A percentile compares a stretch with the other conserved stretches of the same genome.
Conservation (phyloP, 2,113 vertebrate species). For the Empidonax traillii region DNA sequence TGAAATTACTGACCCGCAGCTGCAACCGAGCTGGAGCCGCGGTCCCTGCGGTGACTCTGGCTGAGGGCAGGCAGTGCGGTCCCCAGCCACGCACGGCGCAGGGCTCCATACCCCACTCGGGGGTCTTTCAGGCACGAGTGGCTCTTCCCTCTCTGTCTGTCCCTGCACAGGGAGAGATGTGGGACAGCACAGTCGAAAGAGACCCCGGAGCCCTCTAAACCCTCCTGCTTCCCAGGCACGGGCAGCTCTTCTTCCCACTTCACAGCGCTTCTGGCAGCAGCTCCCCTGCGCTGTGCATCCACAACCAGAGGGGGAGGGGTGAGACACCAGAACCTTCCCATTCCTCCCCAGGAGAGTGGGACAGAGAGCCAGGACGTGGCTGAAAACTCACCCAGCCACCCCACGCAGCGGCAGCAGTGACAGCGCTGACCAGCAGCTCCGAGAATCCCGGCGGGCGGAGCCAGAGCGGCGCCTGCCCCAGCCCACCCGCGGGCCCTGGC, state of each 20-base stretch:
- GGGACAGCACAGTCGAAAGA: not conserved
- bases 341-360: not conserved
- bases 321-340: not conserved
- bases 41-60: not conserved
- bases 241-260: not conserved
- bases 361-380: too few species aligned
- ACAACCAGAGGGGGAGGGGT: too few species aligned
- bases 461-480: not conserved
- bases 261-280: accelerated
- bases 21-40: not conserved
- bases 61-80: not conserved
- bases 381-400: not conserved
- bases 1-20: not conserved
- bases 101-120: too few species aligned
- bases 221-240: not conserved
- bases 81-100: not conserved
- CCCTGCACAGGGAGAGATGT: not conserved
- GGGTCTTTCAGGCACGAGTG: not conserved
- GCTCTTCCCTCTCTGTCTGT: not conserved
- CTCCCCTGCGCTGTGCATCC: accelerated
- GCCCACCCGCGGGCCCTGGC: not conserved
- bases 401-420: not conserved
- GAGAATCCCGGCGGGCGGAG: not conserved
- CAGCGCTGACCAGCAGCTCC: not conserved
- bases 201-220: not conserved